Conservation (phyloP, 2,888 invertebrate genomes). For the Neria commutata region DNA sequence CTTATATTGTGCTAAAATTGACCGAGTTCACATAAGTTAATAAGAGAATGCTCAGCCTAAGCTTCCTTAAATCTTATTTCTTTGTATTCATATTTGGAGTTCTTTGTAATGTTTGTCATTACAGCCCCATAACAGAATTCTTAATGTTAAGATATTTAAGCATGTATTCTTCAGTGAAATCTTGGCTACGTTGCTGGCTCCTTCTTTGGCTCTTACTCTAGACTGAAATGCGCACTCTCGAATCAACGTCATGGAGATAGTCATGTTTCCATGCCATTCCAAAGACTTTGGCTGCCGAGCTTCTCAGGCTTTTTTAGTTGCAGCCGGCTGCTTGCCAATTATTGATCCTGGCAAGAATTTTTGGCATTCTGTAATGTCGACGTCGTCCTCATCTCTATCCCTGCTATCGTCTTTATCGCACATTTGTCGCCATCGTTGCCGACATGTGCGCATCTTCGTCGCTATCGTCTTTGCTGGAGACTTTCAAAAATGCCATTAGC, state of each 20-base stretch:
- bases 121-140: no score
- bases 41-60: no score
- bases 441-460: neutral
- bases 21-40: no score
- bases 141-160: no score
- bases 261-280: neutral
- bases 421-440: neutral
- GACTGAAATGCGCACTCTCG: neutral
- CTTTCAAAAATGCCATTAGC: neutral
- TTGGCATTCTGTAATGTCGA: no score
- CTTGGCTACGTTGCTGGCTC: no score
- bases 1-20: no score
- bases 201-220: neutral
- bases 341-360: neutral
- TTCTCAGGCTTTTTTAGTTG: neutral
- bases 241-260: neutral
- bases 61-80: no score
- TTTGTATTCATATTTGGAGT: no score
- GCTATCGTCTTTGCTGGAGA: neutral
- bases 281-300: neutral
- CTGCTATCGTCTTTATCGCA: neutral
- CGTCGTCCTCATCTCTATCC: neutral
- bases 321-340: neutral
- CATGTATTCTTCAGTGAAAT: no score
- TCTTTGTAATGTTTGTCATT: neutral